phyloP scores from a whole-genome alignment of 2,797 vertebrate genomes.

The Sebastes matsubarae region DNA sequence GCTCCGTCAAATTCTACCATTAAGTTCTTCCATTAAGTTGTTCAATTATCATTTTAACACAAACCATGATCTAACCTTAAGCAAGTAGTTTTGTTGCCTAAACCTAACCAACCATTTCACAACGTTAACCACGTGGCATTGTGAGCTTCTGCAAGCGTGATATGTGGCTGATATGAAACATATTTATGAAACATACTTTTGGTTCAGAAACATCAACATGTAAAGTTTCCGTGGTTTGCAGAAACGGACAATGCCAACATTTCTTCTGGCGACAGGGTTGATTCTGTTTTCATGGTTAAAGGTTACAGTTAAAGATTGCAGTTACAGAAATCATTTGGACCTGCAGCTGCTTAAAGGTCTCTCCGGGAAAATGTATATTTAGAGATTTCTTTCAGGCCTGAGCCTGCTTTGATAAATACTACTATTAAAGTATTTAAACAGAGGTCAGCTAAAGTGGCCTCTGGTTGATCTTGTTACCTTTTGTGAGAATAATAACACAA shows the following conservation, averaged over 20 bases:
- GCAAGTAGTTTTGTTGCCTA: too few relatives aligned
- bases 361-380: not conserved
- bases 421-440: not conserved
- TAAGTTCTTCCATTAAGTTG: too few relatives aligned
- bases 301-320: too few relatives aligned
- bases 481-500: not conserved
- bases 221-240: too few relatives aligned
- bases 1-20: too few relatives aligned
- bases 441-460: not conserved
- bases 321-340: not conserved
- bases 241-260: rapidly evolving
- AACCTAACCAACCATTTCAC: too few relatives aligned
- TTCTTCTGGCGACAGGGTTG: too few relatives aligned
- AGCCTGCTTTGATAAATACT: not conserved
- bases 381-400: not conserved
- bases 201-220: too few relatives aligned
- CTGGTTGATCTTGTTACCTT: not conserved
- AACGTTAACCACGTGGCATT: not conserved
- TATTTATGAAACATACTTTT: not conserved
- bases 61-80: too few relatives aligned
- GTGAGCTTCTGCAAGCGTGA: rapidly evolving
- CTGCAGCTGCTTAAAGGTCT: not conserved
- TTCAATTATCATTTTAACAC: too few relatives aligned
- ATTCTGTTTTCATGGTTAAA: not conserved
- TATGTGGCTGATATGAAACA: not conserved